Conservation (phyloP, 1,140 invertebrate genomes). For the Conopomorpha cramerella region DNA sequence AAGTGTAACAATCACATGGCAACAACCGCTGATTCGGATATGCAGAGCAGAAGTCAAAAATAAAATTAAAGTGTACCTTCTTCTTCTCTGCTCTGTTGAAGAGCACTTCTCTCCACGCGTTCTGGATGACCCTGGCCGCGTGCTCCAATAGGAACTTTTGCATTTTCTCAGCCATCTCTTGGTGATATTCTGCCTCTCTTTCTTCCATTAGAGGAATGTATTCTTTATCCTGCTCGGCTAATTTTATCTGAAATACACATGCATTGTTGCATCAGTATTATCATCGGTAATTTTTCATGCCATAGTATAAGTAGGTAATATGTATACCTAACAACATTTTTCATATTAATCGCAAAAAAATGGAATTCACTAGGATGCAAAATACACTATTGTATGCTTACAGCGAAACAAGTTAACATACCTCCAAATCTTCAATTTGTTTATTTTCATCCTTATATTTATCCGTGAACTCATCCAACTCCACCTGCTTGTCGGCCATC, state of each 20-base stretch:
- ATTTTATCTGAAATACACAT: background rate
- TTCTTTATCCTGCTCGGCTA: constrained; percentile 44
- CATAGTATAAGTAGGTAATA: background rate
- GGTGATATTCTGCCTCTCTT: constrained; percentile 49
- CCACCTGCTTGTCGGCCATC: constrained; percentile 50
- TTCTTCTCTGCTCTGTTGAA: constrained; percentile 46
- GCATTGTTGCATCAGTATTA: background rate
- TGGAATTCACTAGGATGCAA: background rate
- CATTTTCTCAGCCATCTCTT: constrained; percentile 48
- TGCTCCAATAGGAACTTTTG: constrained; percentile 42
- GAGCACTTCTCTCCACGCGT: constrained; percentile 40
- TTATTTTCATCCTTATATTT: constrained; percentile 44
- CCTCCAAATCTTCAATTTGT: constrained; percentile 43
- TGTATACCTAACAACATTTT: background rate
- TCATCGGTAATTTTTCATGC: background rate
- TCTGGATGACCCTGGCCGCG: constrained; percentile 46
- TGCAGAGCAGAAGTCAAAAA: too few species aligned
- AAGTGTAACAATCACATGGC: too few species aligned
- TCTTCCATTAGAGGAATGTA: constrained; percentile 53
- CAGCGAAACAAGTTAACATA: constrained; percentile 8
- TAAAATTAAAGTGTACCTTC: too few species aligned
- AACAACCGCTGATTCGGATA: too few species aligned
- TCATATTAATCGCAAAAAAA: background rate
- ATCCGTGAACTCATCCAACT: constrained; percentile 43
- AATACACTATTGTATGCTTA: background rate